Conservation (phyloP, 37 sponge, comb jelly and placozoan genomes). For the Aphrocallistes beatrix region DNA sequence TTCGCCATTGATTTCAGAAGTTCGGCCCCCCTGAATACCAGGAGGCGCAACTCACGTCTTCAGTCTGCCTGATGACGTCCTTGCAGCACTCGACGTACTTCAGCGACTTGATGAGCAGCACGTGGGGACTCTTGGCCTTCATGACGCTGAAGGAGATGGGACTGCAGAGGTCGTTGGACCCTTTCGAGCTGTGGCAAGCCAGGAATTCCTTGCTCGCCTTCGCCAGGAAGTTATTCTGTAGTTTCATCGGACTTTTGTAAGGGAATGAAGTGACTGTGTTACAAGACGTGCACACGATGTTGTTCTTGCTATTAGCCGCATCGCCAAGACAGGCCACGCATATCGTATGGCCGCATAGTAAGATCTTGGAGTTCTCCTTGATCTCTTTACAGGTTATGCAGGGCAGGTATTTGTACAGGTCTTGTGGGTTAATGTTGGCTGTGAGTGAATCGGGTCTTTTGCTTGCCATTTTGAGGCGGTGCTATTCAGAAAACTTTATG, state of each 20-base stretch:
- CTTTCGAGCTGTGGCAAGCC: neutral
- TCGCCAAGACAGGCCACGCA: constrained; percentile 4
- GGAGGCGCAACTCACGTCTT: neutral
- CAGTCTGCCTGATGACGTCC: neutral
- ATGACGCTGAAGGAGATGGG: neutral
- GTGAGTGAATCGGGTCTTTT: neutral
- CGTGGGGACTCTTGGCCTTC: neutral
- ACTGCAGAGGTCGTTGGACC: neutral
- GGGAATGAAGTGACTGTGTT: neutral
- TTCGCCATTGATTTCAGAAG: too few relatives aligned
- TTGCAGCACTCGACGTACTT: constrained; percentile 4
- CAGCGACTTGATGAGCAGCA: neutral
- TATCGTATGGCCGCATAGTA: neutral
- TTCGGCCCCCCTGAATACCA: too few relatives aligned
- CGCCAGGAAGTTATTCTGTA: neutral
- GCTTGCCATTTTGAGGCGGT: neutral
- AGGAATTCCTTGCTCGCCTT: neutral
- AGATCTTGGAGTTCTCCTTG: neutral
- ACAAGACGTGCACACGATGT: neutral
- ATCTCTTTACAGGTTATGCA: constrained; percentile 6
- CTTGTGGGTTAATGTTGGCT: neutral
- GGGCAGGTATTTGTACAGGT: neutral
- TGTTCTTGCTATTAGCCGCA: neutral
- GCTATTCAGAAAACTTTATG: neutral
- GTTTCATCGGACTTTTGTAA: neutral